Conservation (phyloP, 2,888 invertebrate species). For the Liodrosophila aerea region DNA sequence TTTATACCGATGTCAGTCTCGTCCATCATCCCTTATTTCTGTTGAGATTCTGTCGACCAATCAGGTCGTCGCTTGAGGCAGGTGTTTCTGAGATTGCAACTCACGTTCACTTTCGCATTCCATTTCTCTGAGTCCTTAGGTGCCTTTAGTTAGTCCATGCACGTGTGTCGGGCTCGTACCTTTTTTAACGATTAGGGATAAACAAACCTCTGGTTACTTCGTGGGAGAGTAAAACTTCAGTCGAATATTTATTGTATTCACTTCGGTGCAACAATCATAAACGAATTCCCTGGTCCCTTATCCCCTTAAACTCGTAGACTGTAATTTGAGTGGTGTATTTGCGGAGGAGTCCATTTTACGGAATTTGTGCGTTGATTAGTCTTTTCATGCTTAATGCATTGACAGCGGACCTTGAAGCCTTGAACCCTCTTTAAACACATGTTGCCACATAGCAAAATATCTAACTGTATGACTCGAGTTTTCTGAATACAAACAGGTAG, state of each 20-base stretch:
- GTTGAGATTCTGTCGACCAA: conserved; percentile 52
- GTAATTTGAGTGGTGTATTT: conserved; percentile 57
- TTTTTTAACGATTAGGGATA: conserved; percentile 24
- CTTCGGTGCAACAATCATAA: conserved; percentile 45
- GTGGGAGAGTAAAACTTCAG: conserved; percentile 73
- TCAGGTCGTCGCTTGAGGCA: conserved; percentile 57
- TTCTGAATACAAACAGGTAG: conserved; percentile 40
- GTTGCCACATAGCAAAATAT: conserved; percentile 61
- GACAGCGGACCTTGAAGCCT: conserved; percentile 56
- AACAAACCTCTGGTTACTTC: conserved; percentile 45
- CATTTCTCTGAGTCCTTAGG: conserved; percentile 35
- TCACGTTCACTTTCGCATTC: conserved; percentile 33
- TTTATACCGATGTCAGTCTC: conserved; percentile 65
- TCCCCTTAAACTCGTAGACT: conserved; percentile 32
- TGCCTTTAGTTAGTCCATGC: conserved; percentile 34
- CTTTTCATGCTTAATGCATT: conserved; percentile 51
- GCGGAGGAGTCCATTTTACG: conserved; percentile 35
- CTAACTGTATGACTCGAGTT: conserved; percentile 40
- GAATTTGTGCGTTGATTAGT: conserved; percentile 63
- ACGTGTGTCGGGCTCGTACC: conserved; percentile 48
- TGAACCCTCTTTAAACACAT: conserved; percentile 81
- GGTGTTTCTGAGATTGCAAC: conserved; percentile 56
- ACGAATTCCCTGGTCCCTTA: conserved; percentile 27
- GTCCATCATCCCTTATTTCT: conserved; percentile 46
- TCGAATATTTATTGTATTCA: conserved; percentile 51